Base-by-base conservation (phyloP, 2,888 invertebrate species). In the Pristionchus exspectatus region DNA sequence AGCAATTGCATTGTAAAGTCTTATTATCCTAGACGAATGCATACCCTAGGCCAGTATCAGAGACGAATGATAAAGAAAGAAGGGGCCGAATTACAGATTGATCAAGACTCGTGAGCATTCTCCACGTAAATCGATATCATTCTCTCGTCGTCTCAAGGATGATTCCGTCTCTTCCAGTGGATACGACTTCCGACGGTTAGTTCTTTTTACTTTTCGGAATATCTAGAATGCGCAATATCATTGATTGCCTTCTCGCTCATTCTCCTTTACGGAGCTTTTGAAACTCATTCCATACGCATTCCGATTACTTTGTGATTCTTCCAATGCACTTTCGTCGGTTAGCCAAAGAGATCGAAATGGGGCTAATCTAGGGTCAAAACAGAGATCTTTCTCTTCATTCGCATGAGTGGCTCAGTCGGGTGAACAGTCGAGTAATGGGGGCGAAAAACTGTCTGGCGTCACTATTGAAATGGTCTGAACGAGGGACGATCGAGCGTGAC, bases 61-160 rank as follows among this genome's bases (percentile, higher is more conserved):
- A 50, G 44, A 10, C 18, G 50, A 54, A 18, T 56, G 54, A 86
- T 12, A 27, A 18, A 24, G 86, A 86, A 27, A 56, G n/a, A 54
- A 63, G n/a, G 63, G 12, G 5, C 21, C 18, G 2, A 38, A 38
- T 83, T 92, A 18, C 89, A 92, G 92, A 77, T 74, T 92, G 66
- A 92, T 92, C 85, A 91, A 91, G 59, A 85, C 88, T 50, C 90
- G 92, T 30, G 92, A 92, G 74, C 90, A 90, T 85, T 44, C 38
- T 50, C 81, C 81, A 12, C 92, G 92, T 33, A 59, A 72, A 44
- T 33, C 74, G 10, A 63, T 27, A 30, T 24, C 16, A 18, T 81
- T 83, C 66, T 89, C 83, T 27, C 89, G 50, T 3, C 33, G 89
- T 38, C 66, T 89, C 38, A 89, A 66, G 54, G 89, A 89, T 24